phyloP scores from a whole-genome alignment of 2,113 vertebrate genomes.

The Amia ocellicauda region DNA sequence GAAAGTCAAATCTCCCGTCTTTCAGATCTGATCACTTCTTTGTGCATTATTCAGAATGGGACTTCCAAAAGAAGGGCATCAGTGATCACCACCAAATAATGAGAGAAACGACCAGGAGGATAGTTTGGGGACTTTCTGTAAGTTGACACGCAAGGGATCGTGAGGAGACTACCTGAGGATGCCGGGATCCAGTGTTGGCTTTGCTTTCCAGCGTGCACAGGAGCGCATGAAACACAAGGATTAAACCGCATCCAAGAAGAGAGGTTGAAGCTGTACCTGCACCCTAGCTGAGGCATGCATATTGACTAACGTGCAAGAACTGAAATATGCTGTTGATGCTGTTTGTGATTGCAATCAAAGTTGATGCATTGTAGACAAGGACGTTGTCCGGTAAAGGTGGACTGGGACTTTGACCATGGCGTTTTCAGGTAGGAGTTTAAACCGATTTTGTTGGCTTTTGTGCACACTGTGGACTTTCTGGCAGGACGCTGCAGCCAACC shows the following conservation, averaged over 20 bases:
- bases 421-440: constrained; percentile 53
- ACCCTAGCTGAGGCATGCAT: constrained; percentile 27
- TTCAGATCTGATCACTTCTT: constrained; percentile 3
- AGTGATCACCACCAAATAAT: constrained; percentile 12
- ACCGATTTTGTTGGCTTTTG: constrained; percentile 45
- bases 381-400: constrained; percentile 48
- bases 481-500: constrained; percentile 59
- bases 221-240: background rate
- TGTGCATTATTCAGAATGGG: background rate
- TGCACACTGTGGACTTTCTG: constrained; percentile 63
- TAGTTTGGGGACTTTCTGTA: constrained; percentile 31
- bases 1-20: background rate
- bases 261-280: constrained; percentile 12
- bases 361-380: constrained; percentile 54
- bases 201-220: constrained; percentile 10
- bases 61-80: constrained; percentile 8
- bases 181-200: constrained; percentile 19
- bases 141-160: constrained; percentile 16
- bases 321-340: constrained; percentile 47
- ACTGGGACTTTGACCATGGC: constrained; percentile 54
- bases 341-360: constrained; percentile 33
- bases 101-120: constrained; percentile 17
- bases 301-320: constrained; percentile 18
- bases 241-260: constrained; percentile 1
- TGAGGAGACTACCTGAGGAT: constrained; percentile 28